Evolutionary conservation across 2,797 vertebrate genomes (phyloP).

Genomic region (Mormyrops attenuatus): DNA sequence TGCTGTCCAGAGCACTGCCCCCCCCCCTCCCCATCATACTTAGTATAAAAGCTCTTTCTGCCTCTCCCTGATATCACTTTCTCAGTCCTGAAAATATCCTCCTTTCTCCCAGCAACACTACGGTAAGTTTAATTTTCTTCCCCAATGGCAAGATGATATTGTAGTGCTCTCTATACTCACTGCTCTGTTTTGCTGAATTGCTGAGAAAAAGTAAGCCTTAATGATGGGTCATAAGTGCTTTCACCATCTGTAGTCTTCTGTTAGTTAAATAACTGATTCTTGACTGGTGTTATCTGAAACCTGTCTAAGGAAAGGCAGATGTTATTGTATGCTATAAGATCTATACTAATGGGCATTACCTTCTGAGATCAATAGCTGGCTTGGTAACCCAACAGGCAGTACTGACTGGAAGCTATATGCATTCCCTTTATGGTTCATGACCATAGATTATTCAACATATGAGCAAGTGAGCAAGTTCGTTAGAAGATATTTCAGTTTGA

Average conservation of each 20-base stretch:
- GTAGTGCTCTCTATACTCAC: not conserved
- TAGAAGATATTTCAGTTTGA: not conserved
- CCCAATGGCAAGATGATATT: not conserved
- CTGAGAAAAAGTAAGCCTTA: not conserved
- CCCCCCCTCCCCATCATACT: constrained; percentile 15
- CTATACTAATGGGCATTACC: not conserved
- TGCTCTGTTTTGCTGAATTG: not conserved
- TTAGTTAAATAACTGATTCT: not conserved
- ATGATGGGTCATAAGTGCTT: not conserved
- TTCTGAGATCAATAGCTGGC: not conserved
- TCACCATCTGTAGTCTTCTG: not conserved
- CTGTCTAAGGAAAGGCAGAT: not conserved
- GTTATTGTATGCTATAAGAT: not conserved
- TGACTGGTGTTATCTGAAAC: not conserved
- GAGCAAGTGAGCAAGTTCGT: not conserved
- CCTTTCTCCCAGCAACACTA: constrained; percentile 13
- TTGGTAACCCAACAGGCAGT: not conserved
- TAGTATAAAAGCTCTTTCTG: constrained; percentile 47
- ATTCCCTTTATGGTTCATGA: not conserved
- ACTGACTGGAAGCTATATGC: not conserved
- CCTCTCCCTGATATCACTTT: constrained; percentile 28
- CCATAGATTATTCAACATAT: not conserved
- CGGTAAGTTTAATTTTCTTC: constrained; percentile 33
- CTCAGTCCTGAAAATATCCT: constrained; percentile 24
- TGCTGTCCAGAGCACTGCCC: constrained; percentile 34